phyloP scores from a whole-genome alignment of 1,140 invertebrate genomes.

The Augochlora pura region DNA sequence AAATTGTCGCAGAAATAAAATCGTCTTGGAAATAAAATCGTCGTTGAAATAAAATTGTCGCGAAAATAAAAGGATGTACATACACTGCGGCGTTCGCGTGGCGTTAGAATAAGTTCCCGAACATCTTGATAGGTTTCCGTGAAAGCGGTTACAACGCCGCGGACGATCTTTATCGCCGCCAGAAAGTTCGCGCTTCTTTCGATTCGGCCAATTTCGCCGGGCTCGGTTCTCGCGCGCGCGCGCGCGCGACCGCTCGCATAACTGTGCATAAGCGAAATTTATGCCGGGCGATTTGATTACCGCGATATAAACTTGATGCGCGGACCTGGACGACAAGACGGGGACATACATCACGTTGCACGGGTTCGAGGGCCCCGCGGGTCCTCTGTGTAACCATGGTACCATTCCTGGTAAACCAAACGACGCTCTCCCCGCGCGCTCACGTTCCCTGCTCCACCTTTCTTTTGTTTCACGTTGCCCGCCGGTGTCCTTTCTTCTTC shows the following conservation, averaged over 20 bases:
- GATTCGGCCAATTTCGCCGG: conserved; percentile 61
- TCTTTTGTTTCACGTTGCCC: conserved; percentile 35
- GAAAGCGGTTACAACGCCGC: neutral
- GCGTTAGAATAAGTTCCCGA: conserved; percentile 5
- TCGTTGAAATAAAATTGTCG: no score
- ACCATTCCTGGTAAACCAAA: conserved; percentile 62
- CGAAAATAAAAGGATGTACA: neutral
- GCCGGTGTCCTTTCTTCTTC: conserved; percentile 4
- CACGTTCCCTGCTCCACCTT: conserved; percentile 12
- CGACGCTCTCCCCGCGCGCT: conserved; percentile 50
- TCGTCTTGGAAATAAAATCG: no score
- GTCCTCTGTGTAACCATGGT: conserved; percentile 54
- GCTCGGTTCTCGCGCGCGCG: conserved; percentile 51
- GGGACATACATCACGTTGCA: conserved; percentile 78
- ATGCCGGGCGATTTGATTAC: conserved; percentile 79
- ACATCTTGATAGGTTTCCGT: conserved; percentile 7
- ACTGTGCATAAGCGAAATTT: conserved; percentile 77
- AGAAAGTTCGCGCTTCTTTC: conserved; percentile 43
- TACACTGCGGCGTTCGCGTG: neutral
- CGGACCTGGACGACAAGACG: conserved; percentile 74
- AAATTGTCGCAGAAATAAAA: neutral
- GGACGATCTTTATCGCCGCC: conserved; percentile 40
- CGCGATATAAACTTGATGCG: conserved; percentile 79
- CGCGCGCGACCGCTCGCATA: no score
- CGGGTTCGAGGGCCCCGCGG: conserved; percentile 63